phyloP scores from a whole-genome alignment of 2,113 vertebrate species.

The Quiscalus mexicanus region DNA sequence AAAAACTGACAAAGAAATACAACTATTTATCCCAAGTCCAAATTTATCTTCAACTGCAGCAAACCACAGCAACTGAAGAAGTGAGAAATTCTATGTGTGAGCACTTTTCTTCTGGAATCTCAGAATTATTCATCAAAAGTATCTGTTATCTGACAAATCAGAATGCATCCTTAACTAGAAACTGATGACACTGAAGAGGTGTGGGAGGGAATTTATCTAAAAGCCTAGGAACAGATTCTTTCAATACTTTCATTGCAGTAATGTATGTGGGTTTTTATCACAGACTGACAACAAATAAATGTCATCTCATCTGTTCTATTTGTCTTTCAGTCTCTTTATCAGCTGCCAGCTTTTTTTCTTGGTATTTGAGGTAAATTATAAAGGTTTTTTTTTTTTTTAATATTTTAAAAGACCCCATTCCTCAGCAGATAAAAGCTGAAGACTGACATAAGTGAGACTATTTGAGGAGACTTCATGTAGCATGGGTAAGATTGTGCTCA shows the following conservation, averaged over 20 bases:
- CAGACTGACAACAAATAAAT: neutral
- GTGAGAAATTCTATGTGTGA: neutral
- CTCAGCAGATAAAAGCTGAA: neutral
- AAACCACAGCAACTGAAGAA: neutral
- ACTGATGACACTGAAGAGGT: neutral
- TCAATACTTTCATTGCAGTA: neutral
- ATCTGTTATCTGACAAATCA: neutral
- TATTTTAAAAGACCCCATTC: neutral
- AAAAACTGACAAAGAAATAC: neutral
- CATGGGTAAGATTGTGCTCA: neutral
- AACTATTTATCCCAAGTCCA: neutral
- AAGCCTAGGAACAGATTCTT: neutral
- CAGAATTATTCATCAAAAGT: neutral
- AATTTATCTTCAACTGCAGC: neutral
- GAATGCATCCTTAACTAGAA: neutral
- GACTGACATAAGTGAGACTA: neutral
- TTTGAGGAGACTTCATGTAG: neutral
- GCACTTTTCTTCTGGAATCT: neutral
- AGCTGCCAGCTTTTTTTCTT: neutral
- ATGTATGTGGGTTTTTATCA: neutral
- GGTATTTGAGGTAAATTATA: neutral
- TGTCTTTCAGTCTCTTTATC: neutral
- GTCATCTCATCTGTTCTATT: neutral
- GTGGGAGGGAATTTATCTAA: neutral
- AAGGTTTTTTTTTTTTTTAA: neutral